Evolutionary conservation across 2,113 vertebrate species (phyloP).

Genomic region (Ondatra zibethicus): DNA sequence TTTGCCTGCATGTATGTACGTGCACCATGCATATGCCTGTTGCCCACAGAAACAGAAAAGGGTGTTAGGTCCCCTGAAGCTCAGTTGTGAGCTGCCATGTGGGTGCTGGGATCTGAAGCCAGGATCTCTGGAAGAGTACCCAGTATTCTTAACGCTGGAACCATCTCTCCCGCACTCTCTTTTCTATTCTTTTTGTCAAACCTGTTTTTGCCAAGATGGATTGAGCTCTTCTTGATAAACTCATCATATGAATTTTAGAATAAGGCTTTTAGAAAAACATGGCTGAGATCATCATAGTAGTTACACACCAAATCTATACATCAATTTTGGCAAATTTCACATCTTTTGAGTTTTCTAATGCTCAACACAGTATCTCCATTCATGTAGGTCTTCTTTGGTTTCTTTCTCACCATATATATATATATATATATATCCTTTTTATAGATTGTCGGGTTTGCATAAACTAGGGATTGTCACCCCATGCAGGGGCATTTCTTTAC

Average conservation of each 20-base stretch:
- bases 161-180: not conserved
- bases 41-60: not conserved
- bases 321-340: not conserved
- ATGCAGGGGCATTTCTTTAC: not conserved
- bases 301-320: not conserved
- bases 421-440: not conserved
- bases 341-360: not conserved
- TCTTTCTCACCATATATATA: not conserved
- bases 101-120: not conserved
- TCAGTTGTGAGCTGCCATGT: not conserved
- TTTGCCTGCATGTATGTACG: not conserved
- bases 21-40: not conserved
- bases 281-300: not conserved
- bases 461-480: not conserved
- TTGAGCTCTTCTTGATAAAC: not conserved
- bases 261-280: not conserved
- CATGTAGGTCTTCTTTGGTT: not conserved
- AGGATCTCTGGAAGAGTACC: not conserved
- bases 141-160: not conserved
- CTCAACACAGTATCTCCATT: not conserved
- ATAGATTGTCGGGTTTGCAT: not conserved
- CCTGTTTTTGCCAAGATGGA: not conserved
- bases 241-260: not conserved
- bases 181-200: not conserved
- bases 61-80: not conserved